phyloP scores from a whole-genome alignment of 2,113 vertebrate genomes.

The Caranx ignobilis region DNA sequence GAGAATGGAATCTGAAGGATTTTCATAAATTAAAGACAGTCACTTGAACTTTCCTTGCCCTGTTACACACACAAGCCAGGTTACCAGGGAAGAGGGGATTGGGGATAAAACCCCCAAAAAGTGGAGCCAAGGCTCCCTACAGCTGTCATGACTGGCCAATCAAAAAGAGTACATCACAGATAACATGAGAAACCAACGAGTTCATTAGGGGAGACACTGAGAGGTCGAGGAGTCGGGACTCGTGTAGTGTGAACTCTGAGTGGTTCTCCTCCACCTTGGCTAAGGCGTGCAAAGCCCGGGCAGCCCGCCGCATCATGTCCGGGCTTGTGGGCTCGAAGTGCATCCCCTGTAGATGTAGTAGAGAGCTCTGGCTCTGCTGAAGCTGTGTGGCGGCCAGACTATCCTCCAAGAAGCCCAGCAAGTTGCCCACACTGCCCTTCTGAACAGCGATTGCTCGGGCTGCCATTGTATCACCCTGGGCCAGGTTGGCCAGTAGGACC shows the following conservation, averaged over 20 bases:
- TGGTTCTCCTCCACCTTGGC: conserved; percentile 99
- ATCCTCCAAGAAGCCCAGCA: conserved; percentile 98
- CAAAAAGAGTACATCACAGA: conserved; percentile 99
- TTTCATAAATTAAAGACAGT: conserved; percentile 99
- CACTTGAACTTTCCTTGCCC: conserved; percentile 93
- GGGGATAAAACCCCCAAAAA: conserved; percentile 74
- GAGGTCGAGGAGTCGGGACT: conserved; percentile 98
- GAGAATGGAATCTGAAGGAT: conserved; percentile 97
- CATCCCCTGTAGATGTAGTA: conserved; percentile 95
- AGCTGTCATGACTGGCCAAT: conserved; percentile 99
- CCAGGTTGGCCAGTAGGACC: conserved; percentile 97
- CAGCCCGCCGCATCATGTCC: conserved; percentile 99
- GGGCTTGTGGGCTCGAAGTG: conserved; percentile 98
- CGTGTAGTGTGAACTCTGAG: conserved; percentile 99
- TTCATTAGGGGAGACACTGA: conserved; percentile 99
- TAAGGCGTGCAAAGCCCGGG: conserved; percentile 95
- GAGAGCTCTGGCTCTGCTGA: conserved; percentile 95
- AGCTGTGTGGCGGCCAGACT: conserved; percentile 98
- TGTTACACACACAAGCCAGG: conserved; percentile 91
- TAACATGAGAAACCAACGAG: conserved; percentile 99
- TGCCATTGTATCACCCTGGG: conserved; percentile 97
- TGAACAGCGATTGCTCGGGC: conserved; percentile 96
- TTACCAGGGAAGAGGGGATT: conserved; percentile 83
- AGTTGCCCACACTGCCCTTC: conserved; percentile 97
- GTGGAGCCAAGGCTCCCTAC: conserved; percentile 90